These are phyloP conservation scores for Probaryconus sp. DNA, from an alignment of 1,140 invertebrate genomes.

Conservation along the genomic window DNA sequence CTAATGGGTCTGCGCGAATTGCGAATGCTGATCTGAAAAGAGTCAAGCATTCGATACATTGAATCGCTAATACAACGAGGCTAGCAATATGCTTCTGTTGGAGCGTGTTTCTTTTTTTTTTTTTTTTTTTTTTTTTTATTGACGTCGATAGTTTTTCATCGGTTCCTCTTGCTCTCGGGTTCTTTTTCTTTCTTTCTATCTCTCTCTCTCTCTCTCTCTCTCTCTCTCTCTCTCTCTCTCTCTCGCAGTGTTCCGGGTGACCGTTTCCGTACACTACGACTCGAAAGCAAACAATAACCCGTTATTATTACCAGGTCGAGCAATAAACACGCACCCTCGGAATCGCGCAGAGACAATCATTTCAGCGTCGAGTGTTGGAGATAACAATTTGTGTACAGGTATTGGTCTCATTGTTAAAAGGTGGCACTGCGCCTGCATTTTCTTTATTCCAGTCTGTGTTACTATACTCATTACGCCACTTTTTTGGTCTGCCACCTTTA, in stretches of 20 bases:
- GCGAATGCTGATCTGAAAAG: slow-evolving; percentile 45
- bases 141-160: slow-evolving; percentile 42
- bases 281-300: slow-evolving; percentile 66
- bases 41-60: slow-evolving; percentile 57
- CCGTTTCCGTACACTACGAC: slow-evolving; percentile 46
- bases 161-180: no score
- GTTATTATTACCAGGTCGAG: slow-evolving; percentile 72
- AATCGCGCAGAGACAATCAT: slow-evolving; percentile 58
- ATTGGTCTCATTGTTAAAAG: slow-evolving; percentile 69
- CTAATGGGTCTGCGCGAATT: slow-evolving; percentile 48
- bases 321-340: slow-evolving; percentile 65
- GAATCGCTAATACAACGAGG: slow-evolving; percentile 16
- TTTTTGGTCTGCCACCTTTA: slow-evolving; percentile 41
- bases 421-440: slow-evolving; percentile 64
- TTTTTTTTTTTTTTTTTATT: slow-evolving; percentile 27
- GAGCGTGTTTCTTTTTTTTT: no score
- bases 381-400: slow-evolving; percentile 68
- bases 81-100: slow-evolving; percentile 13
- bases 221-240: slow-evolving; percentile 22
- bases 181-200: slow-evolving; percentile 8
- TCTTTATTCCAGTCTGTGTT: slow-evolving; percentile 52
- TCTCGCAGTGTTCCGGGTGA: slow-evolving; percentile 52
- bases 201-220: slow-evolving; percentile 25
- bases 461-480: slow-evolving; percentile 41
- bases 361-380: slow-evolving; percentile 58